Evolutionary conservation across 2,888 invertebrate species (phyloP).

Genomic region (Macroteleia sp.): DNA sequence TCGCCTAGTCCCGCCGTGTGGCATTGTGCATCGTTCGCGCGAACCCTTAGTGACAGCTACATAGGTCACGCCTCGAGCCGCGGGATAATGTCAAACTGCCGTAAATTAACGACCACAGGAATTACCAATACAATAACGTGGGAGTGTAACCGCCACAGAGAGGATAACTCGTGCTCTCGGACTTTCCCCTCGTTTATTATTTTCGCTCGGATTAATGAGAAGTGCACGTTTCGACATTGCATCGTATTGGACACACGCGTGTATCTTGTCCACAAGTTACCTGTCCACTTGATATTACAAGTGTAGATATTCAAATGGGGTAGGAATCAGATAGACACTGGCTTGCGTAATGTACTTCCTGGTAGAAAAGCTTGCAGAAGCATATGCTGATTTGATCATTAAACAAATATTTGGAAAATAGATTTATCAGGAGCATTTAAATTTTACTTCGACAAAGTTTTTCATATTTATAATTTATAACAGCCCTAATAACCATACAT

Average conservation of each 20-base stretch:
- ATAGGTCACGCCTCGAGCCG: conserved; percentile 77
- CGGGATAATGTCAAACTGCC: conserved; percentile 79
- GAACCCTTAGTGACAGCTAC: conserved; percentile 62
- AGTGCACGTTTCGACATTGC: conserved; percentile 15
- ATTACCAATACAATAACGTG: conserved; percentile 75
- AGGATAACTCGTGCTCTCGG: conserved; percentile 65
- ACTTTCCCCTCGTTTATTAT: conserved; percentile 77
- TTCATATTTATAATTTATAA: no score
- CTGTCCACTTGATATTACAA: conserved; percentile 4
- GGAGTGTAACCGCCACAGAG: conserved; percentile 70
- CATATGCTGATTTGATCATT: no score
- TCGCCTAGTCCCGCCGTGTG: not conserved
- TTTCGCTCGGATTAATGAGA: conserved; percentile 70
- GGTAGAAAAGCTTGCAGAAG: no score
- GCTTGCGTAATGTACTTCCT: not conserved
- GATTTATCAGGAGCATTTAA: no score
- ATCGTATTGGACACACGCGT: conserved; percentile 47
- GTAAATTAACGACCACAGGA: conserved; percentile 74
- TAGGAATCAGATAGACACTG: not conserved
- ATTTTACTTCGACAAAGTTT: no score
- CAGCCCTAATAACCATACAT: no score
- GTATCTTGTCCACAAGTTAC: not conserved
- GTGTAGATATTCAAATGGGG: conserved; percentile 2
- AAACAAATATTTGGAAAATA: no score
- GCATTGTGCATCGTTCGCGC: conserved; percentile 43